Base-by-base conservation (phyloP, 1,140 invertebrate species). In the Trichonephila clavipes region DNA sequence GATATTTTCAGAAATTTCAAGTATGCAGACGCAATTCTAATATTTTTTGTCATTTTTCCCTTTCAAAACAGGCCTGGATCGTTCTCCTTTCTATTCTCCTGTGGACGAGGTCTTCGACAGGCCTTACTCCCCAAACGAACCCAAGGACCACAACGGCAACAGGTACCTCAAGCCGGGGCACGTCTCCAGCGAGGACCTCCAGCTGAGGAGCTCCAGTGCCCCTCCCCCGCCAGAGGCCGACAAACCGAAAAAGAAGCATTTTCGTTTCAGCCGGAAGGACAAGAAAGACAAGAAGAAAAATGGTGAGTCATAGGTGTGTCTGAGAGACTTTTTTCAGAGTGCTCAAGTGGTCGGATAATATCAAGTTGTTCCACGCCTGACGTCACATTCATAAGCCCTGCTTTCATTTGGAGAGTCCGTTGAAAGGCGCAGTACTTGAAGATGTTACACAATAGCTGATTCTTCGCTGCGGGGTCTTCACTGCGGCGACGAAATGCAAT, bases 201-300 rank as follows among this genome's bases (percentile, higher is more conserved):
- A 90, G 34, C 61, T 85, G 4, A 64, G 90, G 18, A 92, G 90
- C 10, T 83, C 61, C 40, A 90, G 89, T 28, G 89, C 89, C 19
- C 89, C 89, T 6, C 89, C 59, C 6, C 16, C 19, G 14, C 81
- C 77, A 6, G 90, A 85, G 59, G 34, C 21, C 16, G 90, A 85
- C 40, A 92, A 92, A 18, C 59, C 77, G n/a, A 92, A 92, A n/a
- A 85, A 83, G 62, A 90, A 90, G 58, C 40, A 85, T 5, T 92
- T 92, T 21, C 77, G 90, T 16, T 92, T 92, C 61, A 92, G 90
- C 81, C n/a, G 81, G 34, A 92, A 92, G 59, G 44, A 69, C 77
- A 92, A 85, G 61, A 92, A 90, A 82, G 88, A 85, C 81, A 92
- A 85, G 16, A 92, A 92, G 82, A 92, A 92, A 77, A 92, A 83